A percentile compares a stretch with the other conserved stretches of the same genome.
phyloP scores from a whole-genome alignment of 2,888 invertebrate genomes.

The Schizotus pectinicornis region DNA sequence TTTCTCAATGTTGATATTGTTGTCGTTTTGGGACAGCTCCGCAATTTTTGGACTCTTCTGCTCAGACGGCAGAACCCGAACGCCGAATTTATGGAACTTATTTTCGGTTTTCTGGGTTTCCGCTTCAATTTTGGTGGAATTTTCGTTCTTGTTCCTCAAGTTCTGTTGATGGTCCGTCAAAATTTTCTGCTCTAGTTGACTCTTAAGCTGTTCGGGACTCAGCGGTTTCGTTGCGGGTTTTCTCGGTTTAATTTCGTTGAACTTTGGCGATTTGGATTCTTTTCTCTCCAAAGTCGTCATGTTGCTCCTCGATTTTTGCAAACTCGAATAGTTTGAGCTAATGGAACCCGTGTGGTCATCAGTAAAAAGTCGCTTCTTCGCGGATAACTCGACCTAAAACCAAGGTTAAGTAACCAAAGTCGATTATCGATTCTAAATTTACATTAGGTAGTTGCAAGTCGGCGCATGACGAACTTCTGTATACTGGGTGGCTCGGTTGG shows the following conservation, averaged over 20 bases:
- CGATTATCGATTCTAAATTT: background rate
- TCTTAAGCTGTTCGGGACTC: conserved; percentile 49
- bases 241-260: conserved; percentile 34
- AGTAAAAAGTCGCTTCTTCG: conserved; percentile 55
- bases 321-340: conserved; percentile 58
- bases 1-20: conserved; percentile 51
- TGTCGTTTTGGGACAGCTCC: conserved; percentile 56
- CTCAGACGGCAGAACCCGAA: conserved; percentile 66
- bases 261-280: conserved; percentile 46
- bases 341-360: conserved; percentile 56
- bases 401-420: conserved; percentile 7
- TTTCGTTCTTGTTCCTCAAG: conserved; percentile 42
- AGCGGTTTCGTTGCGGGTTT: conserved; percentile 38
- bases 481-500: conserved; percentile 75
- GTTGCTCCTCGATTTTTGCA: conserved; percentile 52
- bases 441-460: conserved; percentile 61
- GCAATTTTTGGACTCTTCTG: conserved; percentile 52
- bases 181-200: conserved; percentile 50
- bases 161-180: conserved; percentile 45
- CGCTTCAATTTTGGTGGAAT: conserved; percentile 52
- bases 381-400: conserved; percentile 50
- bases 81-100: conserved; percentile 70
- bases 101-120: conserved; percentile 65
- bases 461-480: conserved; percentile 78
- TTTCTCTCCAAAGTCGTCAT: conserved; percentile 54